Evolutionary conservation across 2,888 invertebrate species (phyloP), one percentile per base, ranked within the genome.

Genomic region (Apotomis betuletana): DNA sequence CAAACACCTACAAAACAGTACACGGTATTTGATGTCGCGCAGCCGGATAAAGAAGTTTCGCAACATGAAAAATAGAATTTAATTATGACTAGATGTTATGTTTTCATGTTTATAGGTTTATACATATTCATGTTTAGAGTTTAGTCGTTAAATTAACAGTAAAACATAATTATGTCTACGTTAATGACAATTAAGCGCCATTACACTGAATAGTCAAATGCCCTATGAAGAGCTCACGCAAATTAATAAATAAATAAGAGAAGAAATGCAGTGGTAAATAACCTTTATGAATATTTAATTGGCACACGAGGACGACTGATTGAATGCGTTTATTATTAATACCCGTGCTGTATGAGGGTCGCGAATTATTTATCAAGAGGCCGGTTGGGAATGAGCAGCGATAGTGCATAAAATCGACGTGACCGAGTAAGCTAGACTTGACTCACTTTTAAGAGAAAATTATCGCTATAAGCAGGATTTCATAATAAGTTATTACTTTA

Each of bases 271-370:
- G 44, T 68, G 67, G 68, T 49, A 63, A 72, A 72, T 67, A 72
- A 79, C 78, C 76, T 79, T 82, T 80, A 83, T 85, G 85, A 85
- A 87, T 85, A 86, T 85, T 86, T 86, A 88, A 89, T 88, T 88
- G 86, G 86, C 86, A 82, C 85, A 85, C 81, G 84, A 87, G 82
- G 84, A 85, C 83, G 80, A 76, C 78, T 84, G 85, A 88, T 87
- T 87, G 85, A 86, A 85, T 82, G 84, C 84, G 80, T 87, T 86
- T 88, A 89, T 85, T 87, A 87, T 87, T 86, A 87, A 87, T 84
- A 87, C 84, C 82, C 84, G 82, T 77, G 82, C 85, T 85, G 85
- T 85, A 87, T 85, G 85, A 85, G 87, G 86, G 84, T 83, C 85
- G 85, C 84, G 83, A 85, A 86, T 85, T 86, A 85, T 88, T 86